Conservation (phyloP, 1,140 invertebrate species). For the Drosophila kohkoa region DNA sequence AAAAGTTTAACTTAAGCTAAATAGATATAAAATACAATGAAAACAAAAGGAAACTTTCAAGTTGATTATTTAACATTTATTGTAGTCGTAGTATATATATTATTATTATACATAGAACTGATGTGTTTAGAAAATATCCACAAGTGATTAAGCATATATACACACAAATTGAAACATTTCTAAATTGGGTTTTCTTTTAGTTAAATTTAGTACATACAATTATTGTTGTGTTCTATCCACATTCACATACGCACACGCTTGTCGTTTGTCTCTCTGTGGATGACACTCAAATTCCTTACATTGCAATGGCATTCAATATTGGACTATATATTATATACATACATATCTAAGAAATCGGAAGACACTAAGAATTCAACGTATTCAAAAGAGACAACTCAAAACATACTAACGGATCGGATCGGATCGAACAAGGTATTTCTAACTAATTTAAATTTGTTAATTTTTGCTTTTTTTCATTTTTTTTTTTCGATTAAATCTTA, state of each 20-base stretch:
- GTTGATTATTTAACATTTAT: constrained; percentile 72
- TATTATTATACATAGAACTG: constrained; percentile 39
- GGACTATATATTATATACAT: constrained; percentile 36
- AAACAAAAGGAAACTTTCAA: constrained; percentile 22
- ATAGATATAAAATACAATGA: constrained; percentile 32
- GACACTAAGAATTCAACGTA: constrained; percentile 65
- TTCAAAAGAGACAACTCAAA: constrained; percentile 25
- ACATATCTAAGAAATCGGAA: constrained; percentile 60
- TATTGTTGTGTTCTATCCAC: constrained; percentile 59
- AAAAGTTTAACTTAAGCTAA: constrained; percentile 34
- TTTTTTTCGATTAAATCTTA: constrained; percentile 25
- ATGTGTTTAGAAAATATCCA: constrained; percentile 48
- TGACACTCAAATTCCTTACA: constrained; percentile 74
- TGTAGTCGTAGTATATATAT: constrained; percentile 2
- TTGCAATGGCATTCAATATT: constrained; percentile 59
- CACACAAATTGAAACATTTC: constrained; percentile 48
- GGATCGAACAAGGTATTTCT: constrained; percentile 24
- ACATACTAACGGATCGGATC: constrained; percentile 9
- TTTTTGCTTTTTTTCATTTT: neutral
- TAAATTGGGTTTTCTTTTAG: constrained; percentile 16
- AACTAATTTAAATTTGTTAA: constrained; percentile 30
- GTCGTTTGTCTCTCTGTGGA: constrained; percentile 35
- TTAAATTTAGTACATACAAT: constrained; percentile 35
- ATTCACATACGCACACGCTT: constrained; percentile 43
- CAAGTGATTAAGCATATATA: constrained; percentile 62